Evolutionary conservation across 2,888 invertebrate genomes (phyloP), one percentile per base, ranked within the genome.

Genomic region (Ochlodes sylvanus): DNA sequence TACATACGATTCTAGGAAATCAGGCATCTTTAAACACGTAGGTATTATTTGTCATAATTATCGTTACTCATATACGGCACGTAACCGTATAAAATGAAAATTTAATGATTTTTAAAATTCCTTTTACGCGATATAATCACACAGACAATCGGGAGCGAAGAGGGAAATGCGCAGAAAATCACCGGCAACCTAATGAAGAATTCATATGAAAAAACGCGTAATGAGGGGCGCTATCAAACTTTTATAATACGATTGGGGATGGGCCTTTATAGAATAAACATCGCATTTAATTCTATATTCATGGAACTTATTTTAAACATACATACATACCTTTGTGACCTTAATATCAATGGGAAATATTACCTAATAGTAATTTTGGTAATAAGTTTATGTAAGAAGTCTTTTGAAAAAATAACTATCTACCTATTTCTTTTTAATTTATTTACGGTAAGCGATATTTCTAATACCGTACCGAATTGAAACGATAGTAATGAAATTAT

Each of bases 121-220:
- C 41, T 52, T 63, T 63, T 66, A 42, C 32, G 27, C 41, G 15
- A 54, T 60, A 66, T 54, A 60, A 60, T 66, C 60, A 60, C 63
- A 63, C 66, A 60, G 41, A 52, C 65, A 52, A 50, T 58, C 32
- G 41, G 52, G 42, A 66, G 50, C 52, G 42, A 66, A 17, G 58
- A 61, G 66, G 60, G 68, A 70, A 70, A 66, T 64, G 63, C 41
- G 55, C 72, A 77, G 78, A 80, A 86, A 87, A 88, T 87, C 87
- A 86, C 86, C 79, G 84, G 79, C 79, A 71, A 75, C 74, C 82
- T 86, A 76, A 80, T 88, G 79, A 85, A 88, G 84, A 81, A 89
- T 89, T 88, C 85, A 87, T 82, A 79, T 78, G 82, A 84, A 87
- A 75, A 89, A 89, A 86, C 86, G 79, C 81, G 84, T 89, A 89